Base-by-base conservation (phyloP, 2,888 invertebrate species). In the Rambutsinella grinnellia region DNA sequence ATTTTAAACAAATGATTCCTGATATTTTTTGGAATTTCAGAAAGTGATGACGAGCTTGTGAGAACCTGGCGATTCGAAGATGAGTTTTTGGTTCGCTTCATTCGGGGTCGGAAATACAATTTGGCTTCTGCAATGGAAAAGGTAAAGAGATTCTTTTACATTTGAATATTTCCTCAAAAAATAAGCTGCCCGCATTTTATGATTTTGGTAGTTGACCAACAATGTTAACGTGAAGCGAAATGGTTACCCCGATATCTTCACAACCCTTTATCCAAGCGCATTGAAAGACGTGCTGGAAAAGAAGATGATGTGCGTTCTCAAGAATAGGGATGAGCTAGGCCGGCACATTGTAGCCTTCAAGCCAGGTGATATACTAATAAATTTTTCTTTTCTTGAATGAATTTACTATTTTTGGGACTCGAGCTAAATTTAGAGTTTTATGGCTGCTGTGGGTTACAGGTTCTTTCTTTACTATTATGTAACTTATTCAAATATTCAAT, bases 1-100 rank as follows among this genome's bases (percentile, higher is more conserved):
- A 51, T 17, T 51, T 51, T 51, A 51, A 15, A 23, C 17, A 6
- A 6, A 8, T 65, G 8, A 66, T 13, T 47, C 28, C 17, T 27
- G 23, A 8, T 21, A 8, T 65, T n/a, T 36, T 63, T 65, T 27
- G 28, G 28, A 21, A 15, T 36, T 53, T 54, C 58, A 69, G 69
- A 61, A 19, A 27, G 61, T 27, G 57, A 63, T n/a, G 63, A 71
- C 23, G 63, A 62, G 13, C 19, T 58, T 1, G n/a, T 71, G 44
- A 76, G 47, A 49, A 71, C 49, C 46, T 77, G 77, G 77, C 47
- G 26, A 36, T 71, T 71, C 17, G 57, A 69, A n/a, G 77, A 77
- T 53, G 71, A 77, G 21, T 71, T 71, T 47, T 27, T 77, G 15
- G 36, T 77, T 3, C 66, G 77, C 0, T 77, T 66, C 47, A 77